Base-by-base conservation (phyloP, 2,888 invertebrate species). In the Ormyrus nitidulus region DNA sequence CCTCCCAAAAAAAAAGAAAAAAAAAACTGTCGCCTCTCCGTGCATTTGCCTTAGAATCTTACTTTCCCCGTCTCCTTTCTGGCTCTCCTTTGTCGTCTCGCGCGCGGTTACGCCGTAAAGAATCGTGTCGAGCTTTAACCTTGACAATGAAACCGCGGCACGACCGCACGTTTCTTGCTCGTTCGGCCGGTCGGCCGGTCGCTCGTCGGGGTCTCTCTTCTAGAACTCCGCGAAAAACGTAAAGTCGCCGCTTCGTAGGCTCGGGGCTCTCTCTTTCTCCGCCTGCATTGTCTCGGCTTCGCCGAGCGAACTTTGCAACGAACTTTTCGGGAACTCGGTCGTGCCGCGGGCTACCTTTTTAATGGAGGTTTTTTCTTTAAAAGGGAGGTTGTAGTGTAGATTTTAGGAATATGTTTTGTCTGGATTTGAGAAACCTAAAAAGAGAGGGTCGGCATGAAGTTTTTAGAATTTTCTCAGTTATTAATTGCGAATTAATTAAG, bases 141-240 rank as follows among this genome's bases (percentile, higher is more conserved):
- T 86, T 87, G 86, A 84, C 86, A 85, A 84, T 86, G 84, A 83
- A 19, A 80, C 78, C 81, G 81, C 81, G 11, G 13, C 61, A 19
- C 19, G 13, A 54, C 51, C 65, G 53, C 75, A 46, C 56, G 73
- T 74, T 82, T 79, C 79, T 82, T 77, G 76, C 19, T 68, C 54
- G 54, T 19, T 48, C 53, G 69, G 19, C 1, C 19, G 19, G 19
- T 19, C 19, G 19, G 19, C 19, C 19, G 19, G 19, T 19, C 19
- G 19, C 19, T 19, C 19, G 1, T 19, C 19, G 19, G 19, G 19
- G 19, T 1, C 19, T 19, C 19, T 19, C 19, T 19, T 19, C 19
- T 19, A 19, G 19, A 19, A 19, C 19, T 19, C 19, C 19, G 19
- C 19, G 19, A 19, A 19, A 19, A 19, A 19, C 19, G 19, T 19